These are phyloP conservation scores for Agapetus fuscipes DNA, from an alignment of 2,888 invertebrate species.

Conservation along the genomic window DNA sequence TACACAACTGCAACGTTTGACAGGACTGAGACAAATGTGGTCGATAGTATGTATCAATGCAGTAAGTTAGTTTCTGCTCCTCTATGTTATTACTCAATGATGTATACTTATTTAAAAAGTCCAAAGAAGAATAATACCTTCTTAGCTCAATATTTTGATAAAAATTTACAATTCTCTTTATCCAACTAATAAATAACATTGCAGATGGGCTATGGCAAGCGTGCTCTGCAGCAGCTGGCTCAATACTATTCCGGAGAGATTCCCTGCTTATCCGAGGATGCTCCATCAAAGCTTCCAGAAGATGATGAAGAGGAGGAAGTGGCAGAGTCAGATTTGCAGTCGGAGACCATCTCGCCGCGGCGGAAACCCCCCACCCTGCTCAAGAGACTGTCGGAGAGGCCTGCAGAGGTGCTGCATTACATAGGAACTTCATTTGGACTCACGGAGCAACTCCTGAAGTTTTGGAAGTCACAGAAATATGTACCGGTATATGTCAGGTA, in stretches of 20 bases:
- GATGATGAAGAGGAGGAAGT: conserved; percentile 62
- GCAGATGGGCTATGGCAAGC: conserved; percentile 93
- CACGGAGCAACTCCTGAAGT: conserved; percentile 79
- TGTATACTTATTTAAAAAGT: no score
- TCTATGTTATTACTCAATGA: no score
- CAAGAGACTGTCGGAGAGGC: conserved; percentile 73
- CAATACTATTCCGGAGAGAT: conserved; percentile 84
- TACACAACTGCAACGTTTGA: no score
- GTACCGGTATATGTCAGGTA: conserved; percentile 84
- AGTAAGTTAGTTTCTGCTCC: no score
- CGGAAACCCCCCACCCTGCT: conserved; percentile 81
- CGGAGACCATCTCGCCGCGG: conserved; percentile 51
- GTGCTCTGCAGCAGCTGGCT: conserved; percentile 73
- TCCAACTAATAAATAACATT: no score
- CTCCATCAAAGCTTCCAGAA: conserved; percentile 35
- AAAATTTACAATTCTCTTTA: no score
- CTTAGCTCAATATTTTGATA: no score
- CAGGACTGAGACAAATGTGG: no score
- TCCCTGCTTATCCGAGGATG: conserved; percentile 55
- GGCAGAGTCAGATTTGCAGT: conserved; percentile 32
- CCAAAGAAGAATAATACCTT: no score
- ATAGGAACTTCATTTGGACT: conserved; percentile 91
- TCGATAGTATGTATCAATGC: no score
- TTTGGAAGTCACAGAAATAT: conserved; percentile 75
- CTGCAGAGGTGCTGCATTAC: conserved; percentile 81